A percentile compares a stretch with the other conserved stretches of the same genome.
Evolutionary conservation across 1,140 invertebrate genomes (phyloP).

Genomic region (Leptinotarsa lineolata): DNA sequence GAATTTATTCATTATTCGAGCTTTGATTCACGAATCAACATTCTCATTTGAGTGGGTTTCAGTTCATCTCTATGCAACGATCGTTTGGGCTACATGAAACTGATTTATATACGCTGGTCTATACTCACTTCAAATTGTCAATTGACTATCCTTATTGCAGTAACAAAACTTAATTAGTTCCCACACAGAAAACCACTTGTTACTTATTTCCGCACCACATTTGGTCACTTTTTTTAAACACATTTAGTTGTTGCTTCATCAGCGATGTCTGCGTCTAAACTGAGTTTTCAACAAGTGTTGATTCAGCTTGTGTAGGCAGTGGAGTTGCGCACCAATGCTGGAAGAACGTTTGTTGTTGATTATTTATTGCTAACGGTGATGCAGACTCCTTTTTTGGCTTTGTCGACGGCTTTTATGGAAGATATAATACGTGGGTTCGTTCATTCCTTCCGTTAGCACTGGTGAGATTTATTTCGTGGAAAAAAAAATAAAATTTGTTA

Average conservation of each 20-base stretch:
- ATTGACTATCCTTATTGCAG: background rate
- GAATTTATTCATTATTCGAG: no score
- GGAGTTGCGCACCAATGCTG: background rate
- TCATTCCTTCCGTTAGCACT: background rate
- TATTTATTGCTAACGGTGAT: background rate
- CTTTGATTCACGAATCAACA: no score
- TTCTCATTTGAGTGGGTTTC: no score
- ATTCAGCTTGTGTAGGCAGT: conserved; percentile 3
- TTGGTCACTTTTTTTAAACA: background rate
- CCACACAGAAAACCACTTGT: background rate
- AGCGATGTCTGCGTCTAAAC: background rate
- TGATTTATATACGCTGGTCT: background rate
- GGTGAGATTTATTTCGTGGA: no score
- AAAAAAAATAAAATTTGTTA: no score
- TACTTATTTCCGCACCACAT: background rate
- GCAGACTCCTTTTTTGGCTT: background rate
- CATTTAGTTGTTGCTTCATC: background rate
- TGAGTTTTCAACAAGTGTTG: background rate
- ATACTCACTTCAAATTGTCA: background rate
- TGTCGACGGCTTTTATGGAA: background rate
- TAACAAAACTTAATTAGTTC: background rate
- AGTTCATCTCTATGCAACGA: no score
- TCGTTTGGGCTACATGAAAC: no score
- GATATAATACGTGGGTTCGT: background rate
- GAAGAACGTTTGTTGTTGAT: background rate